phyloP scores from a whole-genome alignment of 2,113 vertebrate genomes.

The Lichenostomus cassidix region DNA sequence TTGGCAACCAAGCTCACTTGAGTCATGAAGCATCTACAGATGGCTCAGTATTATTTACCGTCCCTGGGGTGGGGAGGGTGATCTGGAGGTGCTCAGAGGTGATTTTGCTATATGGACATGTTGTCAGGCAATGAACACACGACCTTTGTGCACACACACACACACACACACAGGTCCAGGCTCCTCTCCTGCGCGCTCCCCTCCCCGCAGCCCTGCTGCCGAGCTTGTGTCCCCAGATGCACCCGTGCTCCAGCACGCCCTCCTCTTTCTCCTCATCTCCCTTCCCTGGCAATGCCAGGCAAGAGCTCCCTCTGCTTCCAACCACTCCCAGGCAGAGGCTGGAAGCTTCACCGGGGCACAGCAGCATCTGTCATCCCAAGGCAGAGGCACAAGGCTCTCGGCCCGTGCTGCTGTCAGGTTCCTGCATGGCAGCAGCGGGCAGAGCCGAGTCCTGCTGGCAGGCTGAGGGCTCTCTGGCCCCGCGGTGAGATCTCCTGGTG shows the following conservation, averaged over 20 bases:
- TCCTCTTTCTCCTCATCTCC: neutral
- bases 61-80: neutral
- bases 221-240: neutral
- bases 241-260: rapidly evolving
- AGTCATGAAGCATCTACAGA: neutral
- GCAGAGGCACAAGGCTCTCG: neutral
- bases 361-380: neutral
- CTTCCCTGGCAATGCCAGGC: neutral
- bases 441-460: neutral
- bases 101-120: rapidly evolving
- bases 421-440: neutral
- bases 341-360: neutral
- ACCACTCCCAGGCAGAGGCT: neutral
- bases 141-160: rapidly evolving
- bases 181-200: neutral
- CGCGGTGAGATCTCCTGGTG: neutral
- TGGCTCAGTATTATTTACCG: neutral
- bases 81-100: neutral
- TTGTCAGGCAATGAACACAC: neutral
- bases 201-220: neutral
- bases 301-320: rapidly evolving
- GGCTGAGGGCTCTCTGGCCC: neutral
- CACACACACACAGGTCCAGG: neutral
- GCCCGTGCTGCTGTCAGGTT: neutral
- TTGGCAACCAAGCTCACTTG: neutral